Conservation (phyloP, 1,140 invertebrate genomes). For the Globodera rostochiensis region DNA sequence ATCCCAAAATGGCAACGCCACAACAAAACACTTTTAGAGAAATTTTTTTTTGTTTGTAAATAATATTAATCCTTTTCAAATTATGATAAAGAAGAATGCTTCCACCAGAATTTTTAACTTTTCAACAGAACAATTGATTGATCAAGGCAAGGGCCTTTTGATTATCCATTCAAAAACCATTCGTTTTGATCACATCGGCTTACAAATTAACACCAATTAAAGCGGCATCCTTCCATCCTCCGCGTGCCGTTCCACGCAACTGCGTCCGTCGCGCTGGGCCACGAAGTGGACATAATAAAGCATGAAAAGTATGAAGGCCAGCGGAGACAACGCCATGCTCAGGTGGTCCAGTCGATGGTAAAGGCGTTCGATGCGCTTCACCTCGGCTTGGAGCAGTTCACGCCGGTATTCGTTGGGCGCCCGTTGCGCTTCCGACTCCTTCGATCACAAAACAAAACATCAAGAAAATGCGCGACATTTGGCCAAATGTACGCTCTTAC, state of each 20-base stretch:
- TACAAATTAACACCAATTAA: too few relatives aligned
- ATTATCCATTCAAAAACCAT: too few relatives aligned
- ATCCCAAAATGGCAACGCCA: not conserved
- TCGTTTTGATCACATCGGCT: too few relatives aligned
- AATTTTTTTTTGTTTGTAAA: not conserved
- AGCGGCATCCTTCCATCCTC: not conserved
- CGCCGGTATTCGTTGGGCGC: slow-evolving; percentile 60
- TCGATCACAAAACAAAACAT: not conserved
- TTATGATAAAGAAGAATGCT: too few relatives aligned
- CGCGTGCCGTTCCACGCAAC: not conserved
- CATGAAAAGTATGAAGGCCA: slow-evolving; percentile 61
- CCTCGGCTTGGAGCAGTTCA: slow-evolving; percentile 41
- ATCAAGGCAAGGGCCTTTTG: too few relatives aligned
- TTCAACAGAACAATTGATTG: too few relatives aligned
- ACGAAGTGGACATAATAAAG: slow-evolving; percentile 59
- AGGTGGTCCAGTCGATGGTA: slow-evolving; percentile 58
- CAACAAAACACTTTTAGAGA: not conserved
- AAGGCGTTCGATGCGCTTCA: slow-evolving; percentile 49
- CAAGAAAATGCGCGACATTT: slow-evolving; percentile 15
- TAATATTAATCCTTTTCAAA: too few relatives aligned
- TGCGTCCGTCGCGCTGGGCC: slow-evolving; percentile 54
- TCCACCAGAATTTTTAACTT: too few relatives aligned
- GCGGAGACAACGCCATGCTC: slow-evolving; percentile 57
- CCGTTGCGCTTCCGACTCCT: slow-evolving; percentile 56
- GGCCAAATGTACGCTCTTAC: slow-evolving; percentile 34